Base-by-base conservation (phyloP, 1,140 invertebrate species). In the Babylonia areolata region DNA sequence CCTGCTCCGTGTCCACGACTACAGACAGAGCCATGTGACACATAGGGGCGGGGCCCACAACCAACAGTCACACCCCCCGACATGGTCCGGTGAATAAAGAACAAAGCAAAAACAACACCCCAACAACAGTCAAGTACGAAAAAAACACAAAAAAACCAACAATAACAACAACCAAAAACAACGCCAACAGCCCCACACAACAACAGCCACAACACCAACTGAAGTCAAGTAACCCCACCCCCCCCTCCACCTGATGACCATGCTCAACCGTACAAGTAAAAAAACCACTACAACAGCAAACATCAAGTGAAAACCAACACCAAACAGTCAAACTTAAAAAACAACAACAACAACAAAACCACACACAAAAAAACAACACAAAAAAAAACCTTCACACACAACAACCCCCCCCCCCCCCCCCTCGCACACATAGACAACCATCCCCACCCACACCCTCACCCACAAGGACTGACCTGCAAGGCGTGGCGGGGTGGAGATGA, bases 401-500 rank as follows among this genome's bases (percentile, higher is more conserved):
- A 35, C 20, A 6, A 33, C n/a, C n/a, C n/a, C n/a, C n/a, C n/a
- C n/a, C n/a, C n/a, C n/a, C n/a, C n/a, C n/a, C n/a, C n/a, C n/a
- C n/a, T n/a, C n/a, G n/a, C n/a, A n/a, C n/a, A n/a, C n/a, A n/a
- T n/a, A n/a, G n/a, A n/a, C n/a, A n/a, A n/a, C n/a, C n/a, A n/a
- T n/a, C n/a, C n/a, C n/a, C n/a, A n/a, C n/a, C n/a, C n/a, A n/a
- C n/a, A n/a, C n/a, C n/a, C n/a, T n/a, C n/a, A n/a, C n/a, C n/a
- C n/a, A n/a, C n/a, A n/a, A n/a, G n/a, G n/a, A n/a, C 51, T 85
- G 28, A 85, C 85, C 85, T 69, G 54, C 33, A 31, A 46, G 40
- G n/a, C 85, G 23, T 2, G 42, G 46, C 2, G 83, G 77, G 31
- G 85, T 86, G 54, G 81, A 39, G 31, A 81, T 75, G 54, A 85